A percentile compares a stretch with the other conserved stretches of the same genome.
These are phyloP conservation scores for Psettodes erumei DNA, from an alignment of 2,113 vertebrate genomes.

Conservation along the genomic window DNA sequence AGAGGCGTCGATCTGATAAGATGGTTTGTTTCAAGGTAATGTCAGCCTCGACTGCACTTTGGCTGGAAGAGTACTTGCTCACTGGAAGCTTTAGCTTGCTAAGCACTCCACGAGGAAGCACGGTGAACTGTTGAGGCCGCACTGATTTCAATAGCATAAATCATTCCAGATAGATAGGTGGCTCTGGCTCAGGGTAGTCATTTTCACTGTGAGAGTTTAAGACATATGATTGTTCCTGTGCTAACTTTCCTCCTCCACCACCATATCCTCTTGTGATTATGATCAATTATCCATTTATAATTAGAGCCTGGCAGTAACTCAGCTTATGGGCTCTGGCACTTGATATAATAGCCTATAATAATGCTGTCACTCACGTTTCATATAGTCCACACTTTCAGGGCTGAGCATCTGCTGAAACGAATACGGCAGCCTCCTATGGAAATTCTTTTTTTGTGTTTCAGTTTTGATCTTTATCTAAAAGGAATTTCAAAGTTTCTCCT, in stretches of 20 bases:
- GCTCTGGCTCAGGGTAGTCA: slow-evolving; percentile 59
- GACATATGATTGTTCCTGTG: slow-evolving; percentile 70
- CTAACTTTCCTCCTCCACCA: slow-evolving; percentile 66
- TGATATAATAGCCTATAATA: slow-evolving; percentile 75
- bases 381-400: slow-evolving; percentile 45
- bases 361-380: slow-evolving; percentile 74
- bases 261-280: slow-evolving; percentile 74
- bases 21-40: slow-evolving; percentile 25
- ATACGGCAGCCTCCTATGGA: slow-evolving; percentile 32
- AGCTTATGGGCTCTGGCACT: slow-evolving; percentile 65
- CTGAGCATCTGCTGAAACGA: slow-evolving; percentile 46
- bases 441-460: slow-evolving; percentile 38
- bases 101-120: slow-evolving; percentile 34
- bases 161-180: slow-evolving; percentile 54
- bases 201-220: slow-evolving; percentile 64
- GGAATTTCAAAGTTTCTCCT: neutral
- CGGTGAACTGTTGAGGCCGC: slow-evolving; percentile 4
- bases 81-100: slow-evolving; percentile 25
- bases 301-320: slow-evolving; percentile 75
- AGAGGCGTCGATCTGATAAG: slow-evolving; percentile 8
- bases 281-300: slow-evolving; percentile 79
- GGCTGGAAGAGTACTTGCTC: slow-evolving; percentile 6
- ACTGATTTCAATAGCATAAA: slow-evolving; percentile 57
- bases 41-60: slow-evolving; percentile 38
- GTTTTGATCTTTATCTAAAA: slow-evolving; percentile 28